Evolutionary conservation across 2,797 vertebrate genomes (phyloP).

Genomic region (Neomorphus geoffroyi): DNA sequence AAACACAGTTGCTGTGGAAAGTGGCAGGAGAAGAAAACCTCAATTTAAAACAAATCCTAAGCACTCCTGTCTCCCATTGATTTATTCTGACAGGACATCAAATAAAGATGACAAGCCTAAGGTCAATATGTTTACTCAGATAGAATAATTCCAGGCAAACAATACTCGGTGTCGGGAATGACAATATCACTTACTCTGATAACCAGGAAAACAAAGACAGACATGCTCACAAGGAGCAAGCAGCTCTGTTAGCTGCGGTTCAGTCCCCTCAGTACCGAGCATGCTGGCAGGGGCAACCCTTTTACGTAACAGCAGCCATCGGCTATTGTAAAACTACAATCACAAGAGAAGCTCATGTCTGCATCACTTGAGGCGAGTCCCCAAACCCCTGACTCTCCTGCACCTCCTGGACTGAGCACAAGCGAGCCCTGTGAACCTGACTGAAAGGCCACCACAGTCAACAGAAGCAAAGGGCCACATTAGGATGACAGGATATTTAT

Average conservation of each 20-base stretch:
- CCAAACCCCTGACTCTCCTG: not conserved
- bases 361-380: not conserved
- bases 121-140: slow-evolving; percentile 13
- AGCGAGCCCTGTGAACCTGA: not conserved
- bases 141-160: slow-evolving; percentile 31
- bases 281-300: not conserved
- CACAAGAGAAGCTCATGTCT: fast-evolving
- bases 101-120: not conserved
- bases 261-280: not conserved
- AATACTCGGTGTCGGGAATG: not conserved
- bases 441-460: not conserved
- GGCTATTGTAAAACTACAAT: not conserved
- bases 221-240: not conserved
- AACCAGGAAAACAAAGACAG: not conserved
- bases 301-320: not conserved
- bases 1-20: not conserved
- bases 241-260: not conserved
- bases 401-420: not conserved
- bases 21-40: not conserved
- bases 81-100: not conserved
- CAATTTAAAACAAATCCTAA: not conserved
- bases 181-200: not conserved
- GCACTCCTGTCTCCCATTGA: not conserved
- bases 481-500: not conserved
- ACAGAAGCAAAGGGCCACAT: not conserved